phyloP scores from a whole-genome alignment of 2,888 invertebrate species.

The Erebia palarica region DNA sequence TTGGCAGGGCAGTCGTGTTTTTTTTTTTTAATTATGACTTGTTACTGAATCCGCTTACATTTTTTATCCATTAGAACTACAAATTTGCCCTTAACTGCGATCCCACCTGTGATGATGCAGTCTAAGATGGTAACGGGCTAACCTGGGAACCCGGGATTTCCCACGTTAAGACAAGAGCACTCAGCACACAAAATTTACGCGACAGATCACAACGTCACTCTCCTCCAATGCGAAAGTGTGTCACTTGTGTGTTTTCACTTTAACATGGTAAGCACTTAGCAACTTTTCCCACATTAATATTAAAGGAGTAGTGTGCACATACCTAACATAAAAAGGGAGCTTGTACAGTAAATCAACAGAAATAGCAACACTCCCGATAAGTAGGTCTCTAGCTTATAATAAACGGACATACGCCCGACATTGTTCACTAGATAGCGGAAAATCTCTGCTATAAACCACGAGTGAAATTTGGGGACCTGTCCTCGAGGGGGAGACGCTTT shows the following conservation, averaged over 20 bases:
- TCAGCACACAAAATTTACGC: no score
- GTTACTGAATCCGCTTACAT: no score
- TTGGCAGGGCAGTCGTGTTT: no score
- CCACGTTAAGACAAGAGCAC: no score
- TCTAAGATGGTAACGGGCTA: no score
- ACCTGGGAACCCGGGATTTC: no score
- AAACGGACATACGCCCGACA: slow-evolving; percentile 22
- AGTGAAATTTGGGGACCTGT: neutral
- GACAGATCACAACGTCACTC: no score
- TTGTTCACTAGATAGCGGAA: slow-evolving; percentile 22
- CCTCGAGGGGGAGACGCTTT: neutral
- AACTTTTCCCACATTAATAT: neutral
- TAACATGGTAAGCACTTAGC: neutral
- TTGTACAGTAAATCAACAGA: slow-evolving; percentile 14
- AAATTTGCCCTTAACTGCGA: neutral
- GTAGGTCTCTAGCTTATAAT: slow-evolving; percentile 23
- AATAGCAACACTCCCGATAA: slow-evolving; percentile 15
- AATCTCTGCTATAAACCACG: slow-evolving; percentile 22
- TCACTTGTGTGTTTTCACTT: no score
- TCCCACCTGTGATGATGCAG: no score
- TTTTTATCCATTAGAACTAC: no score
- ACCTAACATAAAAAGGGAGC: neutral
- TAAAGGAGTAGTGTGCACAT: neutral
- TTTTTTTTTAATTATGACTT: no score
- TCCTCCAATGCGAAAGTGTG: neutral